A percentile compares a stretch with the other conserved stretches of the same genome.
phyloP scores from a whole-genome alignment of 2,797 vertebrate species.

The Rhincodon typus region DNA sequence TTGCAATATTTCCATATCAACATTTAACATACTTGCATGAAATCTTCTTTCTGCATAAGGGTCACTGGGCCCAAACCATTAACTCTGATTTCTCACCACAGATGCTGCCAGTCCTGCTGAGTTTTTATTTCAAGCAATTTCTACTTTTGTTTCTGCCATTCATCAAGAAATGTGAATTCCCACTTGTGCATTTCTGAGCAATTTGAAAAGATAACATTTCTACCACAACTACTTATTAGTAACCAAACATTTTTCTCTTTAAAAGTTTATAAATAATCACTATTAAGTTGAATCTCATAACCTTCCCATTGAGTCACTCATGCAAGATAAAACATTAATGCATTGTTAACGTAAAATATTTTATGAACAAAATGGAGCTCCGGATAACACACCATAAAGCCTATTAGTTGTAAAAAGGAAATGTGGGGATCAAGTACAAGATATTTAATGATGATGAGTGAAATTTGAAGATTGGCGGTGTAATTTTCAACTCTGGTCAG shows the following conservation, averaged over 20 bases:
- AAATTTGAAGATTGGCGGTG: background rate
- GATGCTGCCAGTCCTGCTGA: too few species aligned
- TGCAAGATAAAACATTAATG: background rate
- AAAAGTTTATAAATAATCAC: background rate
- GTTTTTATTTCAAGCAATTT: too few species aligned
- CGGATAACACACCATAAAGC: background rate
- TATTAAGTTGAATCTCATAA: background rate
- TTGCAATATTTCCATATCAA: background rate
- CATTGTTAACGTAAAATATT: too few species aligned
- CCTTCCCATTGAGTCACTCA: background rate
- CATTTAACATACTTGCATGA: background rate
- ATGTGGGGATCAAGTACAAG: background rate
- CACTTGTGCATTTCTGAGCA: background rate
- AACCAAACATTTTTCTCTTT: background rate
- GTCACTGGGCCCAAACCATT: too few species aligned
- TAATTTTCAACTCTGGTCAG: background rate
- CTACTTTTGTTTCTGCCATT: too few species aligned
- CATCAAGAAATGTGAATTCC: background rate
- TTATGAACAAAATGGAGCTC: background rate
- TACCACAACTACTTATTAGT: background rate
- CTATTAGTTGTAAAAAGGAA: background rate
- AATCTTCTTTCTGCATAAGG: background rate
- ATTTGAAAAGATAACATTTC: background rate
- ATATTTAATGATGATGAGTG: background rate
- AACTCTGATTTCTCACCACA: too few species aligned